Conservation (phyloP, 2,888 invertebrate species). For the Alloplasta piceator region DNA sequence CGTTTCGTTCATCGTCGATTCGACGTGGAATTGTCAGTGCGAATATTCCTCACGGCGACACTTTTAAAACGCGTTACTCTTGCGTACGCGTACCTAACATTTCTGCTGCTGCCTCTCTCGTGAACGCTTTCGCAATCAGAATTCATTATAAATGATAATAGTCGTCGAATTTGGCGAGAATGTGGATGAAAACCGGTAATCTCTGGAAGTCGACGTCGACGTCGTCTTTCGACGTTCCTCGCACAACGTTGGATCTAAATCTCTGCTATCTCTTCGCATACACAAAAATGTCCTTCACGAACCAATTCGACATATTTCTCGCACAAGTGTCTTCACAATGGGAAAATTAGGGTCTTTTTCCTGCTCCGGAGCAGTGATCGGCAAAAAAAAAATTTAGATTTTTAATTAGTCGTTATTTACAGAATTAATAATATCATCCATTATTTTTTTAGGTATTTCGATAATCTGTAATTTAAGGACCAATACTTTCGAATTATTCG, state of each 20-base stretch:
- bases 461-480: too few relatives aligned
- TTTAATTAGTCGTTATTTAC: too few relatives aligned
- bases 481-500: too few relatives aligned
- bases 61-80: conserved; percentile 55
- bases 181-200: conserved; percentile 64
- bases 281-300: conserved; percentile 19
- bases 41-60: conserved; percentile 41
- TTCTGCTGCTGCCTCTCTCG: conserved; percentile 8
- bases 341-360: conserved; percentile 5
- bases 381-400: too few relatives aligned
- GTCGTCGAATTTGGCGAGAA: conserved; percentile 68
- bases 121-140: conserved; percentile 62
- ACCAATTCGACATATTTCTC: conserved; percentile 33
- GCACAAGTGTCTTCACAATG: neutral
- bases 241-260: conserved; percentile 1
- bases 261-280: conserved; percentile 47
- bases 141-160: conserved; percentile 70
- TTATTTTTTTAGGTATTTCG: too few relatives aligned
- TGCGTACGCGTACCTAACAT: conserved; percentile 39
- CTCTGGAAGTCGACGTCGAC: conserved; percentile 47
- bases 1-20: conserved; percentile 13
- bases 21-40: conserved; percentile 1
- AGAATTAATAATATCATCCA: too few relatives aligned
- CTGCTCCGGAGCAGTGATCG: too few relatives aligned
- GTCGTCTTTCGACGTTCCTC: conserved; percentile 41